Percentiles rank a stretch among this genome's conserved stretches.
phyloP scores from a whole-genome alignment of 2,113 vertebrate genomes.

The Osmerus eperlanus region DNA sequence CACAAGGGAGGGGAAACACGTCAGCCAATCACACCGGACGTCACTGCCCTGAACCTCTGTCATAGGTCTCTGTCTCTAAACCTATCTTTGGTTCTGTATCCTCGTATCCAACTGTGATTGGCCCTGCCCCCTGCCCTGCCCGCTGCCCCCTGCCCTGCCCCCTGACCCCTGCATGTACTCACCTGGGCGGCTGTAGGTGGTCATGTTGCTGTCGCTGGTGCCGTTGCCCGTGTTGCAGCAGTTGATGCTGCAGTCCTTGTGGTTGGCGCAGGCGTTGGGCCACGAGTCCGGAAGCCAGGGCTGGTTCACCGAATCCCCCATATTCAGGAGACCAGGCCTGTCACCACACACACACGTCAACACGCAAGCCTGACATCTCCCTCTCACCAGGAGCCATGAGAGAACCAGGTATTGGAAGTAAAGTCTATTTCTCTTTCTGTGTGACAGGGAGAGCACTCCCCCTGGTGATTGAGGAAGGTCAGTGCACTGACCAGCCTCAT shows the following conservation, averaged over 20 bases:
- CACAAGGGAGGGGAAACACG: slow-evolving; percentile 15
- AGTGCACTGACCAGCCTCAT: slow-evolving; percentile 18
- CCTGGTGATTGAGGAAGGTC: slow-evolving; percentile 37
- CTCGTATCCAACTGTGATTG: no score
- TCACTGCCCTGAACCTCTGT: not conserved
- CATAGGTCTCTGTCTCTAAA: no score
- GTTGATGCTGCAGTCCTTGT: slow-evolving; percentile 92
- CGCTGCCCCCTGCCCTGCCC: no score
- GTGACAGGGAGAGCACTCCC: slow-evolving; percentile 49
- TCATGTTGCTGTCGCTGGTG: slow-evolving; percentile 91
- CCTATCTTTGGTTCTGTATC: no score
- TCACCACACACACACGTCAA: slow-evolving; percentile 26
- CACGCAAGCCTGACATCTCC: not conserved
- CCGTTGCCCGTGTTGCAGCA: slow-evolving; percentile 89
- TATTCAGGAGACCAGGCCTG: slow-evolving; percentile 90
- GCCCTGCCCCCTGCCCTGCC: no score
- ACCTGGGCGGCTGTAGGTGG: slow-evolving; percentile 94
- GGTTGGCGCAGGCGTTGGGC: slow-evolving; percentile 89
- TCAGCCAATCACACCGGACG: slow-evolving; percentile 18
- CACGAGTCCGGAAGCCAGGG: slow-evolving; percentile 92
- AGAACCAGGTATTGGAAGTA: not conserved
- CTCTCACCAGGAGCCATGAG: not conserved
- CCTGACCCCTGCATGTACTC: slow-evolving; percentile 33
- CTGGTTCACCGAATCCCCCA: slow-evolving; percentile 84
- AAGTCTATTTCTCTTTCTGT: not conserved